phyloP scores from a whole-genome alignment of 2,888 invertebrate species.

The Glyphotaelius pellucidus region DNA sequence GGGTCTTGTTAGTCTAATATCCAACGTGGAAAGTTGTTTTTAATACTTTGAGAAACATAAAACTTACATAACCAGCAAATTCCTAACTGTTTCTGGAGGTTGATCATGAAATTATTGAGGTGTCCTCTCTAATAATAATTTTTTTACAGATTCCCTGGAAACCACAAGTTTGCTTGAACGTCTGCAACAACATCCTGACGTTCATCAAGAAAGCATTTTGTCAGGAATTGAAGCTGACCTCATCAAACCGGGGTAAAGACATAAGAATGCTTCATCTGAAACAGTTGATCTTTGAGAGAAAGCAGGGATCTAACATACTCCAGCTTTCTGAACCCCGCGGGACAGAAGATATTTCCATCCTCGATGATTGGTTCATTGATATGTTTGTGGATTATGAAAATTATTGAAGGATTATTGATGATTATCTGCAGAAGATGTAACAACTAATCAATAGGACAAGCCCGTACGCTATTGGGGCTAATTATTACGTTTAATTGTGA shows the following conservation, averaged over 20 bases:
- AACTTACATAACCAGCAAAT: too few relatives aligned
- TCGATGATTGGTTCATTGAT: neutral
- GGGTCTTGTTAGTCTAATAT: too few relatives aligned
- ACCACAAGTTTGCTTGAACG: neutral
- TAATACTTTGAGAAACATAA: too few relatives aligned
- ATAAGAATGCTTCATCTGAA: neutral
- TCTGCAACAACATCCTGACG: neutral
- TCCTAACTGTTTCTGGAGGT: too few relatives aligned
- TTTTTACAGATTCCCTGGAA: neutral
- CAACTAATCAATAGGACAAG: neutral
- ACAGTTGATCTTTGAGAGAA: neutral
- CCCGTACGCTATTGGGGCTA: neutral
- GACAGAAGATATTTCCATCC: neutral
- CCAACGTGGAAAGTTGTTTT: too few relatives aligned
- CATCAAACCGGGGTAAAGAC: neutral
- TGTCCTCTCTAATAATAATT: neutral
- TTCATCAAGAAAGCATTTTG: neutral
- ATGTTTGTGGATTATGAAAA: neutral
- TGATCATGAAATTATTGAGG: neutral
- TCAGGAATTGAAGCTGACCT: neutral
- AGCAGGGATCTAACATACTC: neutral
- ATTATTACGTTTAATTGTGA: neutral
- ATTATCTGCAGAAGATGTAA: neutral
- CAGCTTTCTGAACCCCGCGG: neutral
- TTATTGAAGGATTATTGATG: neutral